A percentile compares a stretch with the other conserved stretches of the same genome.
Evolutionary conservation across 2,888 invertebrate genomes (phyloP).

Genomic region (Nasonovia ribisnigri): DNA sequence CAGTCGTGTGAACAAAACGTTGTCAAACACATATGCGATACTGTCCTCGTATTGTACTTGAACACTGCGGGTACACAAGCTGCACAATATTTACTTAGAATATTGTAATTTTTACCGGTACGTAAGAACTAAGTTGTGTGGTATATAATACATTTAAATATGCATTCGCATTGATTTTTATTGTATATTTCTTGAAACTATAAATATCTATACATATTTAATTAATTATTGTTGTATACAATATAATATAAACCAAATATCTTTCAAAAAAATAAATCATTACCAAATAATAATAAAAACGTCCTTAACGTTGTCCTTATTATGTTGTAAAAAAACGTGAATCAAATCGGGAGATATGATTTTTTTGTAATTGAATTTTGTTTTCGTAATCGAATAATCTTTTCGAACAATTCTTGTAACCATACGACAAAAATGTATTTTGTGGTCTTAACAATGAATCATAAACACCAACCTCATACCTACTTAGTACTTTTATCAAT

Average conservation of each 20-base stretch:
- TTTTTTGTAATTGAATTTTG: slow-evolving; percentile 41
- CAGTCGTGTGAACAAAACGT: not conserved
- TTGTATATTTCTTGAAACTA: not conserved
- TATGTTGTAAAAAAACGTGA: slow-evolving; percentile 31
- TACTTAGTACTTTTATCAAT: slow-evolving; percentile 26
- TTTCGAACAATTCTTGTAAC: slow-evolving; percentile 19
- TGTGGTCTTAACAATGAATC: slow-evolving; percentile 47
- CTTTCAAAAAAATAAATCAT: slow-evolving; percentile 12
- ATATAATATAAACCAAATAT: not conserved
- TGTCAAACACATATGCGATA: not conserved
- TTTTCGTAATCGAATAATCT: slow-evolving; percentile 53
- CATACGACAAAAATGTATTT: slow-evolving; percentile 28
- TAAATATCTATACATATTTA: not conserved
- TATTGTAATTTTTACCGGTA: not conserved
- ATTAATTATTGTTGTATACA: not conserved
- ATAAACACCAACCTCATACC: not conserved
- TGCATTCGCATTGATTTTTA: not conserved
- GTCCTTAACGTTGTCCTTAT: not conserved
- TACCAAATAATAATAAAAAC: slow-evolving; percentile 36
- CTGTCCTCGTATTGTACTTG: not conserved
- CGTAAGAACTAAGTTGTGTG: not conserved
- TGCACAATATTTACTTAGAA: not conserved
- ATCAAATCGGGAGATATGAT: slow-evolving; percentile 14
- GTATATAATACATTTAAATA: not conserved
- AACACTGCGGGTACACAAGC: not conserved